Evolutionary conservation across 1,140 invertebrate species (phyloP), one percentile per base, ranked within the genome.

Genomic region (Myzus persicae): DNA sequence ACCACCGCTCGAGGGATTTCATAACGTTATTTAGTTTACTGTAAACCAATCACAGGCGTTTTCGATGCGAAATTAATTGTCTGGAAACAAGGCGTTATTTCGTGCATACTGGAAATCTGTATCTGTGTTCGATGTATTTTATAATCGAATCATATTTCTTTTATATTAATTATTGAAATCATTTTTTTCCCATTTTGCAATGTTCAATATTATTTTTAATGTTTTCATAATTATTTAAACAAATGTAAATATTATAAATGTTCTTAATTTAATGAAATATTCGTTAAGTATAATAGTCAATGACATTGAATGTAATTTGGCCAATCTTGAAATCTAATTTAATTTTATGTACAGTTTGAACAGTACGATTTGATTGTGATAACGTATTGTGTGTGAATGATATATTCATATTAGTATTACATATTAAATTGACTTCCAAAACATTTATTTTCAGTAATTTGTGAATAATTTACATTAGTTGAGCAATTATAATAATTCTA

Each of bases 61-160:
- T 90, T 38, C 48, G 5, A 90, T 90, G 48, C 22, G 20, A 90
- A 51, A 54, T 54, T 90, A 90, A 90, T 54, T 90, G 88, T 26
- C 48, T 40, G 48, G 24, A 90, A 54, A 90, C 26, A 54, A 90
- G 48, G 36, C 48, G 22, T 40, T 90, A 89, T 89, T 89, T 48
- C 5, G 42, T 87, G 42, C 11, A n/a, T 87, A 87, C 22, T 85
- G 42, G 14, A n/a, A 87, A 88, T 36, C 18, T n/a, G 44, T 36
- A 44, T 87, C 22, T 44, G 42, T 44, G 31, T 44, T 44, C 84
- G 14, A 46, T 87, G 31, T 46, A n/a, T 87, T 87, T n/a, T 40
- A 20, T 87, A 44, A 87, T n/a, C 26, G 14, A 46, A 40, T 84
- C 22, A 84, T 84, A 42, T 26, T 40, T 84, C 38, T 40, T 8